Percentiles rank a stretch among this genome's conserved stretches.
phyloP scores from a whole-genome alignment of 2,797 vertebrate species.

The Aulostomus chinensis region DNA sequence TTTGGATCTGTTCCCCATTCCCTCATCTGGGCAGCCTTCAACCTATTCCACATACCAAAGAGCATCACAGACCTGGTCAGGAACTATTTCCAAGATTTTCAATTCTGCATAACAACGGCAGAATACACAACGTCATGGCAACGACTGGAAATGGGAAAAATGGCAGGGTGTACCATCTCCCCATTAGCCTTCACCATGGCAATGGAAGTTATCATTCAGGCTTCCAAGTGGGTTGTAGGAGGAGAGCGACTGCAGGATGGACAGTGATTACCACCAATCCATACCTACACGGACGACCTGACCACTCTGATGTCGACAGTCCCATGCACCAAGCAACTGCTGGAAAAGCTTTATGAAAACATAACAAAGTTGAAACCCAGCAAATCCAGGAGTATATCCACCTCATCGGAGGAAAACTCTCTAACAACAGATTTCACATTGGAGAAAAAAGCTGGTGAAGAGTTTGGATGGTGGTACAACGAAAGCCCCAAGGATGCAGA shows the following conservation, averaged over 20 bases:
- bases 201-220: no score
- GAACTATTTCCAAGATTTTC: neutral
- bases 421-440: no score
- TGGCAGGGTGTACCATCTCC: no score
- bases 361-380: neutral
- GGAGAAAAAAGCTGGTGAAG: neutral
- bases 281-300: neutral
- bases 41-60: neutral
- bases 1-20: no score
- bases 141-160: no score
- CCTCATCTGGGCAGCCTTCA: no score
- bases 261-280: neutral
- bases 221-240: neutral
- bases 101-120: no score
- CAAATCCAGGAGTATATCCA: neutral
- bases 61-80: neutral
- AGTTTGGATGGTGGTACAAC: no score
- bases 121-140: neutral
- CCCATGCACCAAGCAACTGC: neutral
- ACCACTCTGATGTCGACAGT: neutral
- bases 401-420: no score
- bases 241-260: neutral
- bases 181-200: no score
- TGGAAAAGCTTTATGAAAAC: neutral
- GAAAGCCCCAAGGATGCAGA: no score